Base-by-base conservation (phyloP, 1,140 invertebrate species). In the Lethocerus indicus region DNA sequence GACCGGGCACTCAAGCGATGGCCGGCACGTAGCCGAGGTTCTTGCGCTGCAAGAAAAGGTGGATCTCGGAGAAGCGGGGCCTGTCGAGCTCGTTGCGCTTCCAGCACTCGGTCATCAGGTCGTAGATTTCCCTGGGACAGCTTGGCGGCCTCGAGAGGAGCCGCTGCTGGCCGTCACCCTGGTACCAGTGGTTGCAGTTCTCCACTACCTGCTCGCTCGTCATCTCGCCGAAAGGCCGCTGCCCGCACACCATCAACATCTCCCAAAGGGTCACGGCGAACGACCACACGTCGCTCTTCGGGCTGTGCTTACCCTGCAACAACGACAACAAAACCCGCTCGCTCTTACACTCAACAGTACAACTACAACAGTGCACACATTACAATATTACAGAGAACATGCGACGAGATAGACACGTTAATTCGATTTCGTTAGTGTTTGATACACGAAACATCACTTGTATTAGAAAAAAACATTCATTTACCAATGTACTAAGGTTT, bases 181-280 rank as follows among this genome's bases (percentile, higher is more conserved):
- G 71, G 52, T 77, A 76, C 72, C 78, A 83, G 49, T 75, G 76
- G 56, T 71, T 77, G 26, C 71, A 74, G 57, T 86, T 84, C 52
- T 81, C 78, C 16, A 86, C 71, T 24, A 87, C 79, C 60, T 85
- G 80, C 58, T 83, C 78, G 55, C 77, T 76, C 4, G 75, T 79
- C 59, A 84, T 68, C 53, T 83, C 79, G 4, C 78, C 75, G 55
- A 76, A 82, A 0, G 84, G 84, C 54, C 74, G 69, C 32, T 80
- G 73, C n/a, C 70, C 69, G 62, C 81, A 84, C 46, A 74, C 69
- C 46, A 73, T 79, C 18, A 84, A 68, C n/a, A 86, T 73, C 59
- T 87, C 82, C 83, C 83, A 87, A 14, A 83, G 65, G 0, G 80
- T 82, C 4, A 85, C 74, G 0, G 78, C 82, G 57, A 83, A 85